Evolutionary conservation across 2,797 vertebrate species (phyloP), one percentile per base, ranked within the genome.

Genomic region (Sorex maritimensis): DNA sequence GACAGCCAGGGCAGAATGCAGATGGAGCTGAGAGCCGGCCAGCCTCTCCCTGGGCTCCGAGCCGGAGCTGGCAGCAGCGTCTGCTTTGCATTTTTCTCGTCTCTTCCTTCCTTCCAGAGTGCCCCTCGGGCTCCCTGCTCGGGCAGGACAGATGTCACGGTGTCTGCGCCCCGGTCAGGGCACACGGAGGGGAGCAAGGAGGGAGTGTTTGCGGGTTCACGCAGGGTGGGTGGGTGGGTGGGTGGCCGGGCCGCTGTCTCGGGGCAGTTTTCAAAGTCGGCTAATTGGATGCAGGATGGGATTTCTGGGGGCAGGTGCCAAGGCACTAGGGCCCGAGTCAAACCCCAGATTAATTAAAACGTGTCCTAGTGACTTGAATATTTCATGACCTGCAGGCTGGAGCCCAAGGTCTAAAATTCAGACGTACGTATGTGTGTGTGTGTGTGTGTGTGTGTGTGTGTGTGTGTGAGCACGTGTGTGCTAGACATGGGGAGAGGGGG

Each of bases 311-410:
- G 71, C 17, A n/a, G 87, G 55, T 46, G 0, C 34, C 81, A 73
- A 82, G 88, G 92, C 2, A 5, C 30, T 19, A 12, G 72, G 84
- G 79, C 91, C 85, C 81, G 89, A 94, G 82, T 95, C 79, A 94
- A 94, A 90, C 88, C 82, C 41, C 81, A 80, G 91, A 80, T 95
- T 96, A 94, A 96, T 95, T 92, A 94, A 79, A 92, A 95, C 68
- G 26, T 94, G 90, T 61, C 93, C 86, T 83, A 88, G 71, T 71
- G 85, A 73, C 75, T 52, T 95, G 90, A 96, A 93, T 95, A 95
- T 96, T 95, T 96, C 81, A 96, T 97, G 74, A 77, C 88, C 84
- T 67, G 78, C 84, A 41, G n/a, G 46, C 46, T 77, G 84, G 86
- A 91, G 84, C 81, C 41, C 41, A 86, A 93, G 79, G 68, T 81